A percentile compares a stretch with the other conserved stretches of the same genome.
Conservation (phyloP, 2,113 vertebrate genomes). For the Porphyrio hochstetteri region DNA sequence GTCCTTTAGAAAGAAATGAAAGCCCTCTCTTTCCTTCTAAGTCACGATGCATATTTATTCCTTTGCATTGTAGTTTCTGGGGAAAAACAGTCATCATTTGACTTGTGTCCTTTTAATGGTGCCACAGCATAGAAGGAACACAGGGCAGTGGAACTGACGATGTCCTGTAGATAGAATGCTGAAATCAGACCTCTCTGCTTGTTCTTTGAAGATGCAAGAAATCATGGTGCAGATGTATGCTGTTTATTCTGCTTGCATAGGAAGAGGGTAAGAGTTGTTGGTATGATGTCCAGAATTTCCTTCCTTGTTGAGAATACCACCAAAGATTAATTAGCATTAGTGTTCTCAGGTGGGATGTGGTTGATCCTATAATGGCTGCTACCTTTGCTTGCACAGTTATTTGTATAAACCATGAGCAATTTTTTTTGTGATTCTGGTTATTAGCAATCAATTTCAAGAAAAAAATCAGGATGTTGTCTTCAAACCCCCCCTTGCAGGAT, state of each 20-base stretch:
- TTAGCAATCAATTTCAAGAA: not conserved
- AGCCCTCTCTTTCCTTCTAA: not conserved
- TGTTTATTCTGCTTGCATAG: not conserved
- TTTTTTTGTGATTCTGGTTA: not conserved
- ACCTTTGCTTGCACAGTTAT: constrained; percentile 21
- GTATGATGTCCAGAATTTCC: not conserved
- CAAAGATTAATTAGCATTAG: not conserved
- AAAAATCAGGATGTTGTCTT: not conserved
- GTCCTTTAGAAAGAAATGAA: not conserved
- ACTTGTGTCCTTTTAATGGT: not conserved
- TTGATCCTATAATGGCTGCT: constrained; percentile 42
- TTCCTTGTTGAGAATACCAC: not conserved
- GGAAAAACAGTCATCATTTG: not conserved
- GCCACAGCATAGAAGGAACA: not conserved
- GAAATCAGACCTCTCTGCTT: not conserved
- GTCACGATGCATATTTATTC: not conserved
- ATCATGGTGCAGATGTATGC: not conserved
- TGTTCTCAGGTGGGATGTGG: constrained; percentile 13
- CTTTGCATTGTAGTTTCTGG: not conserved
- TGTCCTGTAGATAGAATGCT: not conserved
- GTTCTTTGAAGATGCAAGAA: not conserved
- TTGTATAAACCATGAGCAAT: not conserved
- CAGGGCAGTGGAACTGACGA: not conserved
- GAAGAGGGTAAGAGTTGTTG: not conserved
- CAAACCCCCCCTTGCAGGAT: not conserved